Evolutionary conservation across 2,797 vertebrate species (phyloP).

Genomic region (Acrossocheilus fasciatus): DNA sequence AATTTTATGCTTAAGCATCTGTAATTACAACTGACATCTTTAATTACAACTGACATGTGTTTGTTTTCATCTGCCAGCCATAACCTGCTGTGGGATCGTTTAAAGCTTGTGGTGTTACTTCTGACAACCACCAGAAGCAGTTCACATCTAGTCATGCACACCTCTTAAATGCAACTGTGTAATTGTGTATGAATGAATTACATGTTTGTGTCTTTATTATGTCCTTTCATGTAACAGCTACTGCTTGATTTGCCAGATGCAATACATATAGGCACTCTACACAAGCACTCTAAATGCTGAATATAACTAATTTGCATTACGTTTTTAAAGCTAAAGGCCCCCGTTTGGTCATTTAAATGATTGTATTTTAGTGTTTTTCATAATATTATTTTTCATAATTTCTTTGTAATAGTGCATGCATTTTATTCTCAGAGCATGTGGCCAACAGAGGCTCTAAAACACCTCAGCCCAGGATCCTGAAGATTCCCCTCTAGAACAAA

Average conservation of each 20-base stretch:
- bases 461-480: not conserved
- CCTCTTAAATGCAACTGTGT: not conserved
- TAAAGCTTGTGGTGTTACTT: slow-evolving; percentile 20
- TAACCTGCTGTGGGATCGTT: slow-evolving; percentile 7
- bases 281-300: not conserved
- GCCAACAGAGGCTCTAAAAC: slow-evolving; percentile 25
- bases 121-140: not conserved
- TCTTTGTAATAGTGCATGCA: not conserved
- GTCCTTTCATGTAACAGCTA: not conserved
- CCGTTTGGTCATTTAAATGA: not conserved
- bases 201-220: not conserved
- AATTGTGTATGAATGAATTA: not conserved
- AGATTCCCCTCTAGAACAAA: slow-evolving; percentile 15
- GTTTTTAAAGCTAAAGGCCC: not conserved
- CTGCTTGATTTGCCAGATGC: not conserved
- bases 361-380: not conserved
- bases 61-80: slow-evolving; percentile 35
- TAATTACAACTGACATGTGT: slow-evolving; percentile 29
- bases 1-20: not conserved
- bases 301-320: not conserved
- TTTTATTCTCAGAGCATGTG: slow-evolving; percentile 27
- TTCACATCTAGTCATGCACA: not conserved
- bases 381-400: not conserved
- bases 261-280: not conserved
- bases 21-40: slow-evolving; percentile 22